Conservation (phyloP, 2,113 vertebrate species). For the Myotis davidii region DNA sequence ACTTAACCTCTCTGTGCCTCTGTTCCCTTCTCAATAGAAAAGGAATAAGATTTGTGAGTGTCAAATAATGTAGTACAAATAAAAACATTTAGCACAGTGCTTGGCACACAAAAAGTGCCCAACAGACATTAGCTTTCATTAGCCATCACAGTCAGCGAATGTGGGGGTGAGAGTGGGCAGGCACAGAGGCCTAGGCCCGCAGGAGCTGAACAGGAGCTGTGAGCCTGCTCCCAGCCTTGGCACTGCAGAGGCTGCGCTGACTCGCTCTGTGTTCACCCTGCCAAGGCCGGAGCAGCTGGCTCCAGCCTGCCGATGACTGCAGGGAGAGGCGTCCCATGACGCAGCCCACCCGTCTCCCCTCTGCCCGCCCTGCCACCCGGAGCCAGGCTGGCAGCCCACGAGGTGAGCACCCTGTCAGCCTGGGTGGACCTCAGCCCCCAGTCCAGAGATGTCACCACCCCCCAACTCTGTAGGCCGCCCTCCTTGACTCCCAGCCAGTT, state of each 20-base stretch:
- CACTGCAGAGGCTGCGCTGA: background rate
- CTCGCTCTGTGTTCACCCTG: background rate
- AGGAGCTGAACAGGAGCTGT: constrained; percentile 6
- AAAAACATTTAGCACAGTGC: background rate
- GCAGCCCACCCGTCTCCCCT: background rate
- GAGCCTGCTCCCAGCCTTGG: constrained; percentile 41
- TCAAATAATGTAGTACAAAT: background rate
- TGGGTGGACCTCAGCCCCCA: background rate
- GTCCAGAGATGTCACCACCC: background rate
- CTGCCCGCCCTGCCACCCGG: background rate
- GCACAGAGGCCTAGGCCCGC: background rate
- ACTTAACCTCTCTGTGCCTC: background rate
- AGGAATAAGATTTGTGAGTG: background rate
- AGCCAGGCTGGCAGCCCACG: background rate
- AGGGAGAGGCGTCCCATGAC: background rate
- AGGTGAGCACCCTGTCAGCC: background rate
- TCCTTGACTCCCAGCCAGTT: background rate
- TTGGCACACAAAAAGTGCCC: background rate
- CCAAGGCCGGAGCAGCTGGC: constrained; percentile 49
- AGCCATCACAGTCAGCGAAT: background rate
- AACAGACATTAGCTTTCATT: background rate
- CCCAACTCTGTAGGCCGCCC: background rate
- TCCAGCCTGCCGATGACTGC: background rate
- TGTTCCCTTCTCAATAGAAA: background rate
- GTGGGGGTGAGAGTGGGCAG: background rate